Conservation (phyloP, 2,888 invertebrate genomes). For the Drosophila maculinotata region DNA sequence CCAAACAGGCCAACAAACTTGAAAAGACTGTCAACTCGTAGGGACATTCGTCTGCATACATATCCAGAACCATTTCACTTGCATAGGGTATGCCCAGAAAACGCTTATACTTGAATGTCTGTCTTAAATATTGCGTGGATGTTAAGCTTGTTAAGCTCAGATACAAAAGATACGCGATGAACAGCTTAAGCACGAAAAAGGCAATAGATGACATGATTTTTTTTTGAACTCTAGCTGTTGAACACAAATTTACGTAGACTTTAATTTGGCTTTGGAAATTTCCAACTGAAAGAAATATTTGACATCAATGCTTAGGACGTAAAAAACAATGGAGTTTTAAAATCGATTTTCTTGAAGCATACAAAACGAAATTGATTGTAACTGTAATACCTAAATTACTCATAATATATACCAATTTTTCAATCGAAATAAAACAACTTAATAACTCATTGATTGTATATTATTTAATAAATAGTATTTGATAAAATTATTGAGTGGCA, state of each 20-base stretch:
- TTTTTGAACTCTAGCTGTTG: too few species aligned
- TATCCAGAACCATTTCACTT: not conserved
- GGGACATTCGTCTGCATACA: not conserved
- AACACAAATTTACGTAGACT: not conserved
- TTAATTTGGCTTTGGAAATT: conserved; percentile 1
- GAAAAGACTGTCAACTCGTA: not conserved
- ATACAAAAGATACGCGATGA: not conserved
- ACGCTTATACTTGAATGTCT: not conserved
- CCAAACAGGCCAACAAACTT: conserved; percentile 16
- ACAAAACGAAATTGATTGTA: not conserved
- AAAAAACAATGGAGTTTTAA: not conserved
- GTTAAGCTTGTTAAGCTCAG: not conserved
- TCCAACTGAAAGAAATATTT: not conserved
- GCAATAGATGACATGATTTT: conserved; percentile 4
- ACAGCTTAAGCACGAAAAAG: too few species aligned
- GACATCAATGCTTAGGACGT: too few species aligned
- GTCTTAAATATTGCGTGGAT: not conserved
- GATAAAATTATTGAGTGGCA: conserved; percentile 37
- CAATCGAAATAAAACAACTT: conserved; percentile 9
- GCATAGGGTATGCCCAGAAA: conserved; percentile 3
- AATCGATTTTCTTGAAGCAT: not conserved
- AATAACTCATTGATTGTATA: conserved; percentile 14
- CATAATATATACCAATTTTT: not conserved
- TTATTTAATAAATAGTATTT: conserved; percentile 43
- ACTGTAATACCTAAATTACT: not conserved